phyloP scores from a whole-genome alignment of 2,113 vertebrate genomes.

The Sapajus apella region DNA sequence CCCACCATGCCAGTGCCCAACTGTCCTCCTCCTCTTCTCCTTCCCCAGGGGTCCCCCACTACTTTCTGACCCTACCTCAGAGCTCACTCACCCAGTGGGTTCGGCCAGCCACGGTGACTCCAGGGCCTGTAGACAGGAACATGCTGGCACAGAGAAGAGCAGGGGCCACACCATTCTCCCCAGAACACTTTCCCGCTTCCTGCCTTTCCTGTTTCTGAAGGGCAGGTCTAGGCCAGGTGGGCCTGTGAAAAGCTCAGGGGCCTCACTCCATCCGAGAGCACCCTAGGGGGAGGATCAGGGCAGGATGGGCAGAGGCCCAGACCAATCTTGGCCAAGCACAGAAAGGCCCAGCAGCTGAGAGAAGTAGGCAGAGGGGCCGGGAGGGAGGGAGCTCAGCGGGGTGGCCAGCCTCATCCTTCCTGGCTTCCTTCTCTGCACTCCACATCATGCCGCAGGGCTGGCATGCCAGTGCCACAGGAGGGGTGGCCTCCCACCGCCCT shows the following conservation, averaged over 20 bases:
- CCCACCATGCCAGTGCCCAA: neutral
- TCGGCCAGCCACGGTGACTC: neutral
- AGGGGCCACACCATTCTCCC: neutral
- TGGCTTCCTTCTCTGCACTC: neutral
- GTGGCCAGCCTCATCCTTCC: neutral
- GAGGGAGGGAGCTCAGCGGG: neutral
- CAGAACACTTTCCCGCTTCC: neutral
- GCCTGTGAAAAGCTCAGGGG: neutral
- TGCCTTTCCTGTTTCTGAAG: neutral
- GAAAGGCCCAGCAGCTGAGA: neutral
- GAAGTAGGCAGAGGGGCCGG: neutral
- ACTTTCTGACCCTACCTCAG: constrained; percentile 18
- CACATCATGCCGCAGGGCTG: neutral
- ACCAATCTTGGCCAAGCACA: neutral
- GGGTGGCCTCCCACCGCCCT: neutral
- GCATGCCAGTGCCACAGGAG: accelerated
- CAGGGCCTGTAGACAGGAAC: neutral
- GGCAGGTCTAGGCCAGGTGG: neutral
- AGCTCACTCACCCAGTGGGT: neutral
- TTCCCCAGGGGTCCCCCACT: no score
- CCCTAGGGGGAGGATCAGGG: neutral
- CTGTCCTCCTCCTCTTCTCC: neutral
- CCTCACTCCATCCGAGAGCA: neutral
- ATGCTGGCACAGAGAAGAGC: neutral
- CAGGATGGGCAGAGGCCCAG: neutral